Percentiles rank a stretch among this genome's conserved stretches.
Conservation (phyloP, 2,888 invertebrate genomes). For the Chloromyia formosa region DNA sequence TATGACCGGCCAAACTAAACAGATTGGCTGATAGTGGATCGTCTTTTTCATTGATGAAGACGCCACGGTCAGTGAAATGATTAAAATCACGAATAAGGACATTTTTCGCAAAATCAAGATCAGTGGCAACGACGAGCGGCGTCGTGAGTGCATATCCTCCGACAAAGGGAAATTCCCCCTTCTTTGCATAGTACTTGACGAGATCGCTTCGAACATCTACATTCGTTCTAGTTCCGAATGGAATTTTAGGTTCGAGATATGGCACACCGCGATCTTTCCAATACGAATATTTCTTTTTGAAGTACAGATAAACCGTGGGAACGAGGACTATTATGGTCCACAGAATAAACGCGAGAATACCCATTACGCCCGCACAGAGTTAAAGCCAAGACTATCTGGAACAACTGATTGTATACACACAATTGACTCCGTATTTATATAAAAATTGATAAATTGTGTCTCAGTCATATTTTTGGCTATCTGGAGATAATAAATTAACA, state of each 20-base stretch:
- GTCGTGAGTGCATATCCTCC: constrained; percentile 55
- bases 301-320: not conserved
- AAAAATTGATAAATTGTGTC: not conserved
- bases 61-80: constrained; percentile 60
- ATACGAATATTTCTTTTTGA: constrained; percentile 43
- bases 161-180: constrained; percentile 52
- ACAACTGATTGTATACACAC: not conserved
- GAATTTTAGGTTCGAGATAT: constrained; percentile 44
- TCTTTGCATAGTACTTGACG: constrained; percentile 52
- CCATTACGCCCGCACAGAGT: not conserved
- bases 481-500: not conserved
- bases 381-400: not conserved
- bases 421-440: not conserved
- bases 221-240: constrained; percentile 46
- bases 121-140: constrained; percentile 53
- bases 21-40: constrained; percentile 61
- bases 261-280: constrained; percentile 46
- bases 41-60: constrained; percentile 56
- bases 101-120: constrained; percentile 57
- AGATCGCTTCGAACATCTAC: constrained; percentile 39
- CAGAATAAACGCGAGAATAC: not conserved
- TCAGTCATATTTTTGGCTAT: not conserved
- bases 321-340: not conserved
- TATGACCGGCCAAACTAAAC: constrained; percentile 58
- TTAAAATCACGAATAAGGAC: constrained; percentile 61